phyloP scores from a whole-genome alignment of 2,797 vertebrate genomes.

The Chloroceryle amazona region DNA sequence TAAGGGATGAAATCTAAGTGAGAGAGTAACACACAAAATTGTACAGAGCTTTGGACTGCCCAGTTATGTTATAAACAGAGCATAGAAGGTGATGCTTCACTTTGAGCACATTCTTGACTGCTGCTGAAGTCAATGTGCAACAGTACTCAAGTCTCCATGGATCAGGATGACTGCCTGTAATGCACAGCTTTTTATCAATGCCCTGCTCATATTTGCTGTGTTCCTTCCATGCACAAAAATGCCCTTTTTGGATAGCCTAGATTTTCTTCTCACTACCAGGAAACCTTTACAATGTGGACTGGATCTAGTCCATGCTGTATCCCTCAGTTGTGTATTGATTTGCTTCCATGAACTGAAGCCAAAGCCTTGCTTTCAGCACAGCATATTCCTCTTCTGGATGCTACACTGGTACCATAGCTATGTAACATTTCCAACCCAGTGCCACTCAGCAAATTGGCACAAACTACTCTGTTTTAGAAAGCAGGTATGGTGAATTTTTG shows the following conservation, averaged over 20 bases:
- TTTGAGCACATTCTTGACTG: not conserved
- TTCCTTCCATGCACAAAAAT: not conserved
- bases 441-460: not conserved
- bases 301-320: not conserved
- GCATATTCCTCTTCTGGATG: not conserved
- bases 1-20: not conserved
- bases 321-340: not conserved
- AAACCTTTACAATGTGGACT: not conserved
- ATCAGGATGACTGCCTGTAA: not conserved
- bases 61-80: accelerated
- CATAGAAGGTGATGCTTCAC: not conserved
- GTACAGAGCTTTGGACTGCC: not conserved
- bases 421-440: not conserved
- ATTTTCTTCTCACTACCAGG: not conserved
- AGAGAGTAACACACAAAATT: not conserved
- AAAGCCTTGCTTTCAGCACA: not conserved
- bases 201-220: not conserved
- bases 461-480: not conserved
- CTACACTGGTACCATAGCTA: not conserved
- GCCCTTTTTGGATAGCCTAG: not conserved
- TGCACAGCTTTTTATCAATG: not conserved
- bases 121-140: accelerated
- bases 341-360: not conserved
- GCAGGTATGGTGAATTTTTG: not conserved
- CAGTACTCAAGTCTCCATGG: not conserved